phyloP scores from a whole-genome alignment of 1,140 invertebrate species.

The Dinothrombium tinctorium region DNA sequence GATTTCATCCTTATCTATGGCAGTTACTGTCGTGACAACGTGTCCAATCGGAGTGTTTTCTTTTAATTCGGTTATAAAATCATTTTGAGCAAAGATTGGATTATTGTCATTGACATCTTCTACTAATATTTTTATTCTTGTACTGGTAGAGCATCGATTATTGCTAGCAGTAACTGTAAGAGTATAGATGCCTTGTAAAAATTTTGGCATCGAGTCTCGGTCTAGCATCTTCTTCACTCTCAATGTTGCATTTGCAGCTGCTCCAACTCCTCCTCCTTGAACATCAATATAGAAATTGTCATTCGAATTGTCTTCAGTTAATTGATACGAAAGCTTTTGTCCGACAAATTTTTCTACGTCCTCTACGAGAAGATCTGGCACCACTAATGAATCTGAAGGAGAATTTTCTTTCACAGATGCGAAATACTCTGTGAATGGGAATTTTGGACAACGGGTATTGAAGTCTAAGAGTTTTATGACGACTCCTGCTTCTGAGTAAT shows the following conservation, averaged over 20 bases:
- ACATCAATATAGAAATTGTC: slow-evolving; percentile 18
- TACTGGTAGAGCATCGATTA: slow-evolving; percentile 15
- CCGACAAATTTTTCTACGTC: slow-evolving; percentile 14
- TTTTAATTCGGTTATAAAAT: slow-evolving; percentile 16
- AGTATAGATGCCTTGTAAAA: slow-evolving; percentile 17
- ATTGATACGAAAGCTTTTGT: slow-evolving; percentile 15
- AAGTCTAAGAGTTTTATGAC: slow-evolving; percentile 14
- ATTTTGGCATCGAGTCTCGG: slow-evolving; percentile 16
- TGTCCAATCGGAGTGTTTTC: slow-evolving; percentile 17
- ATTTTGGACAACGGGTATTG: slow-evolving; percentile 16
- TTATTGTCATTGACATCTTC: slow-evolving; percentile 56
- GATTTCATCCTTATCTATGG: slow-evolving; percentile 17
- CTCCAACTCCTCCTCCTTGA: neutral
- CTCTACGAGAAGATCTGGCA: slow-evolving; percentile 15
- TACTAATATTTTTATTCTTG: slow-evolving; percentile 14
- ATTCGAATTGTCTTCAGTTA: slow-evolving; percentile 18
- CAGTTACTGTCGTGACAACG: slow-evolving; percentile 15
- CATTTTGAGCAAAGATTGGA: slow-evolving; percentile 40
- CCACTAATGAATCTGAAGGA: slow-evolving; percentile 14
- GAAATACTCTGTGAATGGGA: slow-evolving; percentile 18
- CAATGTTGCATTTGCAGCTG: slow-evolving; percentile 13
- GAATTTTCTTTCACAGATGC: slow-evolving; percentile 17
- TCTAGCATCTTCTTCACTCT: slow-evolving; percentile 17
- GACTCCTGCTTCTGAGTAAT: slow-evolving; percentile 15
- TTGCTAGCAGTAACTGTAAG: slow-evolving; percentile 16